Conservation (phyloP, 2,797 vertebrate genomes). For the Argya squamiceps region DNA sequence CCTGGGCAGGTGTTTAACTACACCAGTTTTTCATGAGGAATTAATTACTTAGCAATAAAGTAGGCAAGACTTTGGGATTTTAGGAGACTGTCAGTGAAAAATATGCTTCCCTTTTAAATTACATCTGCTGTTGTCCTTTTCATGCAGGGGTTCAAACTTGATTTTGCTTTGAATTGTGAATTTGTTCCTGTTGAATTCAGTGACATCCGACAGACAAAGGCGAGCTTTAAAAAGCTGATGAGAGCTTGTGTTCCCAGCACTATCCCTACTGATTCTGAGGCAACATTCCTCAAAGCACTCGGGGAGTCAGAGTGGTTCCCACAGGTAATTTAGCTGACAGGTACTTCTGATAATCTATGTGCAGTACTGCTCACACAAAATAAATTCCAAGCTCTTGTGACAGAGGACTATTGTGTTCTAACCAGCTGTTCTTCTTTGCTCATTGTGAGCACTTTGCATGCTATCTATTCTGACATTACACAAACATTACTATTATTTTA, state of each 20-base stretch:
- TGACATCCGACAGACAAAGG: constrained; percentile 92
- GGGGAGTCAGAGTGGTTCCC: constrained; percentile 96
- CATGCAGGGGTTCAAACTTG: constrained; percentile 89
- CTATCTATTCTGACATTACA: neutral
- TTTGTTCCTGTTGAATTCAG: constrained; percentile 95
- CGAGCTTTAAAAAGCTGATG: constrained; percentile 95
- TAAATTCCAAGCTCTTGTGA: constrained; percentile 12
- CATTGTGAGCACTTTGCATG: neutral
- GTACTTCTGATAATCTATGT: constrained; percentile 8
- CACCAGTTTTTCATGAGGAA: neutral
- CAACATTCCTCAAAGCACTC: constrained; percentile 92
- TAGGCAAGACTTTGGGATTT: neutral
- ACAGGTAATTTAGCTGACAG: constrained; percentile 82
- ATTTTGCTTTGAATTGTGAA: constrained; percentile 94
- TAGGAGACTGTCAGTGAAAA: neutral
- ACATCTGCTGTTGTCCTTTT: constrained; percentile 40
- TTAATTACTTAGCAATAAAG: neutral
- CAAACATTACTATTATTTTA: neutral
- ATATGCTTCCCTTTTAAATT: neutral
- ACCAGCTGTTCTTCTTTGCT: neutral
- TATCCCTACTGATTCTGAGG: constrained; percentile 84
- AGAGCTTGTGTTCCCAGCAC: constrained; percentile 92
- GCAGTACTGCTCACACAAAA: neutral
- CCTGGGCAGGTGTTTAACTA: neutral
- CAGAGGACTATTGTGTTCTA: neutral